These are phyloP conservation scores for Characodon lateralis DNA, from an alignment of 2,797 vertebrate genomes.

Conservation along the genomic window DNA sequence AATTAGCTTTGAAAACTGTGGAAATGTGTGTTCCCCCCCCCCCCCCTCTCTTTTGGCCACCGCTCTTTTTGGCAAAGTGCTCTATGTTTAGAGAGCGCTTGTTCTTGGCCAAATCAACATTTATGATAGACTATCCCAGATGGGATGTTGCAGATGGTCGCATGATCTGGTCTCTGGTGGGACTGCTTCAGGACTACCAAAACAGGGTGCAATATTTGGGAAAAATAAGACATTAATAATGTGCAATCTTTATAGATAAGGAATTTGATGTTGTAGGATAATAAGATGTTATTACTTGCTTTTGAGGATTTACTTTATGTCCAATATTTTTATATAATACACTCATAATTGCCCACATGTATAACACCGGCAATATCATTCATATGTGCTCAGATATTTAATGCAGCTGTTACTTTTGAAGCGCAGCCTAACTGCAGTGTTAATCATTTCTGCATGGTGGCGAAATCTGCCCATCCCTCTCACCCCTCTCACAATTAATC, in stretches of 20 bases:
- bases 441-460: conserved; percentile 78
- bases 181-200: conserved; percentile 65
- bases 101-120: conserved; percentile 75
- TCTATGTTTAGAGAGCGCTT: conserved; percentile 61
- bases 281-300: conserved; percentile 11
- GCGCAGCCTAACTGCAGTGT: conserved; percentile 69
- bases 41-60: conserved; percentile 66
- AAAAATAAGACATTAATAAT: conserved; percentile 26
- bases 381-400: conserved; percentile 70
- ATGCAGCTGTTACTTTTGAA: conserved; percentile 79
- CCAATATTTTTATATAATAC: conserved; percentile 17
- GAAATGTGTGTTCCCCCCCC: conserved; percentile 53
- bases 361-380: conserved; percentile 52
- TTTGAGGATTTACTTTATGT: conserved; percentile 1
- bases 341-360: conserved; percentile 30
- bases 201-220: conserved; percentile 32
- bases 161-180: conserved; percentile 71
- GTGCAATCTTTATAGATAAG: conserved; percentile 12
- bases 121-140: conserved; percentile 76
- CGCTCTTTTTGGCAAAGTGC: conserved; percentile 61
- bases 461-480: conserved; percentile 73
- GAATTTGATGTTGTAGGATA: background rate
- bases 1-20: conserved; percentile 71
- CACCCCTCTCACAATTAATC: conserved; percentile 77
- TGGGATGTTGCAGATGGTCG: conserved; percentile 78